Evolutionary conservation across 1,140 invertebrate species (phyloP).

Genomic region (Ceratosolen solmsi): DNA sequence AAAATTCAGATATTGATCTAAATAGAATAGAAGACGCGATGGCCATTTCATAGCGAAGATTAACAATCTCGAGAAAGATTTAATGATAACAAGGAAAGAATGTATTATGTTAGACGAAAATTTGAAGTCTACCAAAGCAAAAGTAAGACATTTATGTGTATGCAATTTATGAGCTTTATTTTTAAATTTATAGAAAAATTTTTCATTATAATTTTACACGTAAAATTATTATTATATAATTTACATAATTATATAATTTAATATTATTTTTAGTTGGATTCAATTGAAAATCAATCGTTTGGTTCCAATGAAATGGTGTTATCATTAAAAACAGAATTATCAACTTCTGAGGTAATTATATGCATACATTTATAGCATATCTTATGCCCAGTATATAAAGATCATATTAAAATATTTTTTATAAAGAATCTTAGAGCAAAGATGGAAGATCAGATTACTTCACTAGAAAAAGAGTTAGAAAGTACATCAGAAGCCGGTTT

Average conservation of each 20-base stretch:
- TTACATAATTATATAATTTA: no score
- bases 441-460: constrained; percentile 76
- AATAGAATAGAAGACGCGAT: constrained; percentile 78
- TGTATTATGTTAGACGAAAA: constrained; percentile 80
- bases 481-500: constrained; percentile 78
- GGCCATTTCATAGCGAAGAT: constrained; percentile 76
- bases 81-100: constrained; percentile 76
- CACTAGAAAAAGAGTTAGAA: constrained; percentile 78
- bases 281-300: constrained; percentile 80
- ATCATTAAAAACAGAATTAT: constrained; percentile 67
- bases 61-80: constrained; percentile 77
- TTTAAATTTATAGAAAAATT: no score
- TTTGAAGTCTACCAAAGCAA: constrained; percentile 77
- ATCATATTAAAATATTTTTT: constrained; percentile 7
- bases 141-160: constrained; percentile 71
- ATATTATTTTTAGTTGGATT: constrained; percentile 62
- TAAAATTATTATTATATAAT: no score
- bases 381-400: constrained; percentile 25
- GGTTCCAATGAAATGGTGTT: constrained; percentile 81
- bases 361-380: constrained; percentile 37
- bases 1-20: constrained; percentile 48
- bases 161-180: no score
- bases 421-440: constrained; percentile 68
- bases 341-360: constrained; percentile 62
- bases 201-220: no score